A percentile compares a stretch with the other conserved stretches of the same genome.
These are phyloP conservation scores for Beaufortia kweichowensis DNA, from an alignment of 2,113 vertebrate genomes.

Conservation along the genomic window DNA sequence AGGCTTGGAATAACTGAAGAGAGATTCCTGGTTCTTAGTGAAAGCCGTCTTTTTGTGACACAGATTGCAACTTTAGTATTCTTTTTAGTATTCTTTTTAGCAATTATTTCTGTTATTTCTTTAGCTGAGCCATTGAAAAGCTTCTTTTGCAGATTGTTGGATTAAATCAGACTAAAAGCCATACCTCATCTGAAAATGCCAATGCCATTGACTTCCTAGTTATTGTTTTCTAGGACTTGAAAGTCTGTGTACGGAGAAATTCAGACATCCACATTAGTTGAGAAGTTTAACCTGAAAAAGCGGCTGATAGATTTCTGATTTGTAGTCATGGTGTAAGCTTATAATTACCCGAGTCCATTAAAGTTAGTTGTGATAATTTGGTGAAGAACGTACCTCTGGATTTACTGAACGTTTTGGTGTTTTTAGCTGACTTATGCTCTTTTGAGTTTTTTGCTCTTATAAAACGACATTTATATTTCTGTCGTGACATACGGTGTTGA, in stretches of 20 bases:
- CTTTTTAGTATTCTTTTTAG: neutral
- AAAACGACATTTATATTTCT: constrained; percentile 47
- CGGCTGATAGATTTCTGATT: neutral
- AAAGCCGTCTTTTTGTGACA: constrained; percentile 1
- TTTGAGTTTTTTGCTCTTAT: constrained; percentile 28
- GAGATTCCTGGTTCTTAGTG: neutral
- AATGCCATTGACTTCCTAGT: neutral
- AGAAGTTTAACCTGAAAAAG: neutral
- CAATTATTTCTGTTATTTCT: neutral
- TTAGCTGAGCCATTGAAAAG: constrained; percentile 19
- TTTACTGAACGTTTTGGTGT: neutral
- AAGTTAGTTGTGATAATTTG: neutral
- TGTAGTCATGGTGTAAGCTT: neutral
- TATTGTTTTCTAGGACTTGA: neutral
- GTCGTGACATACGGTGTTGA: constrained; percentile 35
- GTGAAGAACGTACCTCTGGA: neutral
- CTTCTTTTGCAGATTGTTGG: constrained; percentile 10
- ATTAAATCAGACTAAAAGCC: constrained; percentile 37
- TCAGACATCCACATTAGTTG: neutral
- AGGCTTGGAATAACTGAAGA: neutral
- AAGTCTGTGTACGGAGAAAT: neutral
- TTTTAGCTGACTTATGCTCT: constrained; percentile 19
- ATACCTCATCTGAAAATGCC: constrained; percentile 46
- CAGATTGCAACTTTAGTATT: neutral
- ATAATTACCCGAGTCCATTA: neutral